These are phyloP conservation scores for Hyperoodon ampullatus DNA, from an alignment of 2,113 vertebrate genomes.

Conservation along the genomic window DNA sequence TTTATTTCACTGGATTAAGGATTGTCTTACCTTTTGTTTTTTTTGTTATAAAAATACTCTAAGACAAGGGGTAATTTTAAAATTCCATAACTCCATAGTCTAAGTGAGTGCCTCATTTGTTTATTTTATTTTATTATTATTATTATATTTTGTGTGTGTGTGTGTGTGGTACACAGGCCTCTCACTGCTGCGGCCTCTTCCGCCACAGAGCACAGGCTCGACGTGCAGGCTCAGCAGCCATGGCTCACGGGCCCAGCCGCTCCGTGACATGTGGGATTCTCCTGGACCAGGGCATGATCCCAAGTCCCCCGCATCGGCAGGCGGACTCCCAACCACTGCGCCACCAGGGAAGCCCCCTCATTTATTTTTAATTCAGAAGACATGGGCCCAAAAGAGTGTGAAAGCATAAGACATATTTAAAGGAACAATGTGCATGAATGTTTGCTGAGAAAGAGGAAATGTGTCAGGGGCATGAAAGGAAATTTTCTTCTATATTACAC, in stretches of 20 bases:
- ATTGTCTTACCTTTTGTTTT: not conserved
- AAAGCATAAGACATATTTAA: not conserved
- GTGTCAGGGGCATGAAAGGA: not conserved
- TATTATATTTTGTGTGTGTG: too few relatives aligned
- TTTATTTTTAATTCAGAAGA: conserved; percentile 4
- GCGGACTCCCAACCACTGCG: too few relatives aligned
- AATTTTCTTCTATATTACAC: not conserved
- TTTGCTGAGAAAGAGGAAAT: not conserved
- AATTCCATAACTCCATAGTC: not conserved
- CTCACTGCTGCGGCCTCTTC: too few relatives aligned
- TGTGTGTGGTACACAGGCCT: too few relatives aligned
- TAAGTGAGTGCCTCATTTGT: not conserved
- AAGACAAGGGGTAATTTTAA: not conserved
- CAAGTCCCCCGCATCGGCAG: too few relatives aligned
- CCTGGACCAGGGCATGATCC: too few relatives aligned
- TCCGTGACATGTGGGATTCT: too few relatives aligned
- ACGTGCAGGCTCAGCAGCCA: too few relatives aligned
- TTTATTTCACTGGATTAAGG: not conserved
- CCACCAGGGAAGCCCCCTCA: not conserved
- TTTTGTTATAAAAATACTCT: not conserved
- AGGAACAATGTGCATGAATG: not conserved
- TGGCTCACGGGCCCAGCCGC: too few relatives aligned
- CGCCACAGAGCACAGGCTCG: too few relatives aligned
- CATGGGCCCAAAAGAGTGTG: not conserved
- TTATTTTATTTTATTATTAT: not conserved